These are phyloP conservation scores for Etheostoma perlongum DNA, from an alignment of 2,797 vertebrate genomes.

Conservation along the genomic window DNA sequence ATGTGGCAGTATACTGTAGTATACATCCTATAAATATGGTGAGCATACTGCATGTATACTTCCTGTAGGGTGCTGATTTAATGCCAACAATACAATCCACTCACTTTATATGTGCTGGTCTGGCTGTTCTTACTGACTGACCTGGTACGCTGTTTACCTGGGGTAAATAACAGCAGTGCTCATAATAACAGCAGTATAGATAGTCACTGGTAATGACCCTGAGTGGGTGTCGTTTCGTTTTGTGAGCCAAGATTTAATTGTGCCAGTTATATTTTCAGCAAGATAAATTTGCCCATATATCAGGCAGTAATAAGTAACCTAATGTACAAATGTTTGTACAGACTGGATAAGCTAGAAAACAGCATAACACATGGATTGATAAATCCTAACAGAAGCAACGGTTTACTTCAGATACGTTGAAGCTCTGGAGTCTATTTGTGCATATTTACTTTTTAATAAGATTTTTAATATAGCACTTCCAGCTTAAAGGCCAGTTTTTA, in stretches of 20 bases:
- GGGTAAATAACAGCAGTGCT: not conserved
- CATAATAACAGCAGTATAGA: constrained; percentile 6
- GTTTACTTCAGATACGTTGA: not conserved
- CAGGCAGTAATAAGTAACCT: not conserved
- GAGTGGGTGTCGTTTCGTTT: constrained; percentile 3
- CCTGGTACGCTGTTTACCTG: not conserved
- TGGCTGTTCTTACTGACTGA: not conserved
- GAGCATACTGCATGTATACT: too few relatives aligned
- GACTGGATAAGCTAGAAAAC: not conserved
- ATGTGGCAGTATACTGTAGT: not conserved
- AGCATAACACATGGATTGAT: not conserved
- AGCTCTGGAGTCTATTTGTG: not conserved
- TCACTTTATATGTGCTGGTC: constrained; percentile 3
- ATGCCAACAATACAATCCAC: not conserved
- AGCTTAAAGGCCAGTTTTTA: constrained; percentile 2
- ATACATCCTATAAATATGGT: not conserved
- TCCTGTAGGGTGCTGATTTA: too few relatives aligned
- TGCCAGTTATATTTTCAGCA: constrained; percentile 3
- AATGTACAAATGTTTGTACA: not conserved
- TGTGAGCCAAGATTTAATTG: constrained; percentile 1
- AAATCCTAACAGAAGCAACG: not conserved
- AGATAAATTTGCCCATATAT: constrained; percentile 3
- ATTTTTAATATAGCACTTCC: not conserved
- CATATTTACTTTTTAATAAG: not conserved
- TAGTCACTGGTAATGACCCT: not conserved